phyloP scores from a whole-genome alignment of 2,888 invertebrate genomes.

The Microctonus hyperodae region DNA sequence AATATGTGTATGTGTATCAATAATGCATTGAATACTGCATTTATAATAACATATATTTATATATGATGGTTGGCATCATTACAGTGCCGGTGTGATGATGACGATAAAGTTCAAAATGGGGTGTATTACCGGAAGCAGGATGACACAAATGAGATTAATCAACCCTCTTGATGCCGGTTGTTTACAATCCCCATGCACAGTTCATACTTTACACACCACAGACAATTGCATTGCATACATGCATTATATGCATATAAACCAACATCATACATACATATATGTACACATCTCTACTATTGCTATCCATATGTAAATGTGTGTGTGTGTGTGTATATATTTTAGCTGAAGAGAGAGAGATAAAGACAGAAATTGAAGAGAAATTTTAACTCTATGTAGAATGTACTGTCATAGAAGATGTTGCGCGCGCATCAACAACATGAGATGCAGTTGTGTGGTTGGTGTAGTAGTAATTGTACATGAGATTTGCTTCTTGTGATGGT shows the following conservation, averaged over 20 bases:
- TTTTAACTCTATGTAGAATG: no score
- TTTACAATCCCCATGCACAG: conserved; percentile 55
- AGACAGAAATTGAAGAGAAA: conserved; percentile 19
- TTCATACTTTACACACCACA: no score
- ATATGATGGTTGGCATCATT: not conserved
- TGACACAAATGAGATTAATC: conserved; percentile 49
- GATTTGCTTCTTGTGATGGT: no score
- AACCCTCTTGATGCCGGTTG: conserved; percentile 45
- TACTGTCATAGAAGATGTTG: conserved; percentile 15
- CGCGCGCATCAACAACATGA: conserved; percentile 42
- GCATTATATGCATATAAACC: not conserved
- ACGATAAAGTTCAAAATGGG: conserved; percentile 1
- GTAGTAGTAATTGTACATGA: conserved; percentile 30
- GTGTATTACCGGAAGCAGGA: conserved; percentile 41
- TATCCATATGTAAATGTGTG: no score
- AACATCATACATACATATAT: conserved; percentile 31
- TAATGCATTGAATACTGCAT: no score
- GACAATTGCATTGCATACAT: not conserved
- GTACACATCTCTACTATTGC: no score
- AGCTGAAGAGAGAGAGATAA: conserved; percentile 27
- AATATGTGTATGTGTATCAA: no score
- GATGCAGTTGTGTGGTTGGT: conserved; percentile 27
- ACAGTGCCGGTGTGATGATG: no score
- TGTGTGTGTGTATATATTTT: no score
- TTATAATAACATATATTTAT: no score